Evolutionary conservation across 2,888 invertebrate species (phyloP).

Genomic region (Caenorhabditis uteleia): DNA sequence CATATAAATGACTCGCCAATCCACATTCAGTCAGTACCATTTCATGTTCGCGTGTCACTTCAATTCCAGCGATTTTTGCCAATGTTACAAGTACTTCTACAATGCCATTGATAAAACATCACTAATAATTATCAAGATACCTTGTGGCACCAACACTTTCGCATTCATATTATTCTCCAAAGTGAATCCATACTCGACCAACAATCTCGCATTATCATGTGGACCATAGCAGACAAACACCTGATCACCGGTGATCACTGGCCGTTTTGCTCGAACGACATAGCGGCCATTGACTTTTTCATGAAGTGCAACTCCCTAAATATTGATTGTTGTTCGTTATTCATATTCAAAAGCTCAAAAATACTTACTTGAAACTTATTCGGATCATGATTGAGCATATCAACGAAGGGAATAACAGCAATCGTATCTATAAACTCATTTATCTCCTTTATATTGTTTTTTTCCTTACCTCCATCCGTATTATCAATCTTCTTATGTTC

Average conservation of each 20-base stretch:
- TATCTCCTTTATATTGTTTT: too few species aligned
- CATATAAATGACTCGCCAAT: constrained; percentile 57
- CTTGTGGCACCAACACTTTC: constrained; percentile 52
- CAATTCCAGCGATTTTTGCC: constrained; percentile 39
- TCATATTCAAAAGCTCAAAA: background rate
- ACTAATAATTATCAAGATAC: constrained; percentile 20
- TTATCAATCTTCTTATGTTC: constrained; percentile 42
- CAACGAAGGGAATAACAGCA: constrained; percentile 66
- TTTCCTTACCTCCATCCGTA: constrained; percentile 24
- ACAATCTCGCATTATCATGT: constrained; percentile 70
- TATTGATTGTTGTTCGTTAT: constrained; percentile 2
- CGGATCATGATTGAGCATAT: constrained; percentile 67
- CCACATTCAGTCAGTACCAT: constrained; percentile 47
- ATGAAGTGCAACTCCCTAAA: constrained; percentile 45
- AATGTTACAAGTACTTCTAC: constrained; percentile 31
- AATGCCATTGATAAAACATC: constrained; percentile 5
- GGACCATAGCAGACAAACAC: constrained; percentile 71
- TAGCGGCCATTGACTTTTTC: constrained; percentile 39
- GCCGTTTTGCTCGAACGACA: constrained; percentile 42
- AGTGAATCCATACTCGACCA: constrained; percentile 72
- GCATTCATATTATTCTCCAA: constrained; percentile 68
- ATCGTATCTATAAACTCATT: constrained; percentile 58
- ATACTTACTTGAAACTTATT: constrained; percentile 22
- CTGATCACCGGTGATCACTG: constrained; percentile 32
- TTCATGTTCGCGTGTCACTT: constrained; percentile 40